phyloP scores from a whole-genome alignment of 2,797 vertebrate genomes.

The Pteropus rufus region DNA sequence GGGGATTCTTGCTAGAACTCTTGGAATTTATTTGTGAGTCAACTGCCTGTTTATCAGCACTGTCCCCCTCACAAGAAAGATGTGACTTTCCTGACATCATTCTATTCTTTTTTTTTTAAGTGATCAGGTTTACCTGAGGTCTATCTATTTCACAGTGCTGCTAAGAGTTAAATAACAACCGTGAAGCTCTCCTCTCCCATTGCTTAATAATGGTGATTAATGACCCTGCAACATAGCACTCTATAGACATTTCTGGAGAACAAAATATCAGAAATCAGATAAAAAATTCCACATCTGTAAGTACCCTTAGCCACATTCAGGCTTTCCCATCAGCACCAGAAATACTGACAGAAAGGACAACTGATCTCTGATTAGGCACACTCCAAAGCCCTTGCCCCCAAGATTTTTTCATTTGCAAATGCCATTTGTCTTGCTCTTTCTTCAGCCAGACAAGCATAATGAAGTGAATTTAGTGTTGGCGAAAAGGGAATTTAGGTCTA shows the following conservation, averaged over 20 bases:
- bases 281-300: neutral
- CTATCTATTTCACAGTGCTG: neutral
- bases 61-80: neutral
- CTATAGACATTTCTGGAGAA: constrained; percentile 16
- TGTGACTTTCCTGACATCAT: neutral
- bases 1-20: neutral
- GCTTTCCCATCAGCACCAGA: neutral
- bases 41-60: neutral
- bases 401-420: neutral
- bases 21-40: neutral
- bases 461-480: neutral
- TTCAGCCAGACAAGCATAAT: neutral
- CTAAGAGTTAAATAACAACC: constrained; percentile 9
- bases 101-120: neutral
- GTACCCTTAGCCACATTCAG: neutral
- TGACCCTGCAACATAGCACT: neutral
- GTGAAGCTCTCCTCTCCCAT: neutral
- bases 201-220: constrained; percentile 49
- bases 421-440: neutral
- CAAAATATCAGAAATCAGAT: constrained; percentile 9
- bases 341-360: neutral
- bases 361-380: neutral
- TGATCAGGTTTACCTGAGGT: neutral
- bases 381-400: neutral
- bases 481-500: neutral